A percentile compares a stretch with the other conserved stretches of the same genome.
These are phyloP conservation scores for Gambusia holbrooki DNA, from an alignment of 2,113 vertebrate genomes.

Conservation along the genomic window DNA sequence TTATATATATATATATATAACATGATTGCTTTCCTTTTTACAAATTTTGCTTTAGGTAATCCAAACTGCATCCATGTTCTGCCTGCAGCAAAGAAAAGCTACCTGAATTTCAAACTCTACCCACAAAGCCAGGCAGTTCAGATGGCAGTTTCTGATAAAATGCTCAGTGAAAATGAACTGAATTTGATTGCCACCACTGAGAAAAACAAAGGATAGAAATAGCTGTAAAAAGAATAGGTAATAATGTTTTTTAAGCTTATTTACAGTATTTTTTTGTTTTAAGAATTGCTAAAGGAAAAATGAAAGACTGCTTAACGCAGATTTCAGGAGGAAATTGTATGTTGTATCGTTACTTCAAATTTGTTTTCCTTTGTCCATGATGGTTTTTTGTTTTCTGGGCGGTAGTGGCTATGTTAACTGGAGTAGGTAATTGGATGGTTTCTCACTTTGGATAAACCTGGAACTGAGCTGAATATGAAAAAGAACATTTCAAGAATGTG, in stretches of 20 bases:
- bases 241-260: not conserved
- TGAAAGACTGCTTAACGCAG: conserved; percentile 19
- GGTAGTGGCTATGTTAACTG: too few relatives aligned
- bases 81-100: conserved; percentile 40
- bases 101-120: conserved; percentile 30
- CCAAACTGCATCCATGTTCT: conserved; percentile 24
- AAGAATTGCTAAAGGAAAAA: conserved; percentile 16
- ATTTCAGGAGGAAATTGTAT: conserved; percentile 16
- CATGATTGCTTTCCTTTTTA: conserved; percentile 13
- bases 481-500: too few relatives aligned
- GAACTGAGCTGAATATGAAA: too few relatives aligned
- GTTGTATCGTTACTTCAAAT: conserved; percentile 17
- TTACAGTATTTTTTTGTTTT: conserved; percentile 18
- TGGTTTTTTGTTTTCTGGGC: conserved; percentile 16
- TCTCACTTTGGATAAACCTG: too few relatives aligned
- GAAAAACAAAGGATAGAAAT: not conserved
- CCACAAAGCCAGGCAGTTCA: conserved; percentile 36
- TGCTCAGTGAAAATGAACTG: conserved; percentile 9
- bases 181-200: conserved; percentile 28
- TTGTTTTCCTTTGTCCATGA: conserved; percentile 13
- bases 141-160: conserved; percentile 52
- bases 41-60: conserved; percentile 35
- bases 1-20: too few relatives aligned
- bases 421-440: too few relatives aligned
- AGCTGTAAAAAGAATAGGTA: not conserved